Evolutionary conservation across 2,888 invertebrate genomes (phyloP), one percentile per base, ranked within the genome.

Genomic region (Nemurella pictetii): DNA sequence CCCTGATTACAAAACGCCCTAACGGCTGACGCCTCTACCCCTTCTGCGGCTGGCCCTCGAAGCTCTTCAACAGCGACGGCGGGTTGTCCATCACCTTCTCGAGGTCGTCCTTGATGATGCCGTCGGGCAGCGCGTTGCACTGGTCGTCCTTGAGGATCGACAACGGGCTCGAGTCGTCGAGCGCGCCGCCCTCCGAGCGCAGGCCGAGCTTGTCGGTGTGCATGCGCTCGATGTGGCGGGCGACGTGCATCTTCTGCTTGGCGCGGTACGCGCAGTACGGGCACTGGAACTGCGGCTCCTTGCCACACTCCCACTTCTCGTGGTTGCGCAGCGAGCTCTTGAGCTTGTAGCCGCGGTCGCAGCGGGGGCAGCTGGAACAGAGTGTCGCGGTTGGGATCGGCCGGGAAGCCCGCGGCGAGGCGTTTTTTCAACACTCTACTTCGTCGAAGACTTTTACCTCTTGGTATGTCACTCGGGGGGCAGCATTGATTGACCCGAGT

Each of bases 261-360:
- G 94, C 94, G 88, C 93, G 93, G 90, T 94, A 93, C 88, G 93
- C 92, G 90, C 95, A 95, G 90, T 94, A 93, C 81, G 93, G 93
- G 89, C 95, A 95, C 89, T 94, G 93, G 91, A 94, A 94, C 89
- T 94, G 93, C 27, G 95, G 94, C 88, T 93, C 93, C 89, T 94
- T 94, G 87, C 93, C 93, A 89, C 96, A 96, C 91, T 96, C 96
- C 95, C 95, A 96, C 90, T 95, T 95, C 92, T 95, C 95, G 89
- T 96, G 96, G 90, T 96, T 95, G 86, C 95, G 93, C 88, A 96
- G 91, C 86, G 96, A 96, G 88, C 96, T 96, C 91, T 96, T 96
- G 88, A 96, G 93, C 90, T 96, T 96, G 91, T 97, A 97, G 87
- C 95, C 94, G 87, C 96, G 93, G 86, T 96, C 96, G 91, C 97